Percentiles rank a stretch among this genome's conserved stretches.
phyloP scores from a whole-genome alignment of 2,113 vertebrate species.

The Myotis davidii region DNA sequence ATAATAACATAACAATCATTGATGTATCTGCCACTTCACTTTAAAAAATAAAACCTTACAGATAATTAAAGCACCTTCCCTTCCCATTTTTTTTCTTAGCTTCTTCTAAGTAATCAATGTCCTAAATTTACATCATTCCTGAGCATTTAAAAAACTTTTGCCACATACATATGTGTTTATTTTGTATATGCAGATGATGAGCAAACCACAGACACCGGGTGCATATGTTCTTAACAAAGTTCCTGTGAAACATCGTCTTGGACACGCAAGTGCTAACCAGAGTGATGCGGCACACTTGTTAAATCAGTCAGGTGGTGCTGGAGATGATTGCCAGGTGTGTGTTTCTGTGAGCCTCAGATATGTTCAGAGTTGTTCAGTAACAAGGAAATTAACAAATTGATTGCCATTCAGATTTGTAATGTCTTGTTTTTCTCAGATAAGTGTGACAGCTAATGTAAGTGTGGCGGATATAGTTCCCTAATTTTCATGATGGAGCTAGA shows the following conservation, averaged over 20 bases:
- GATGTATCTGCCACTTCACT: not conserved
- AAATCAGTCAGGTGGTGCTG: conserved; percentile 82
- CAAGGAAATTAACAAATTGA: conserved; percentile 30
- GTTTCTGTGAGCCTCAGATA: not conserved
- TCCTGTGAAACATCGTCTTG: conserved; percentile 90
- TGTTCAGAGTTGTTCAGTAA: not conserved
- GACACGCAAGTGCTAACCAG: conserved; percentile 82
- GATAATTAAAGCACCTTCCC: not conserved
- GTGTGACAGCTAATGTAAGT: not conserved
- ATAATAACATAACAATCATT: not conserved
- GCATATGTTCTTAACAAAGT: conserved; percentile 96
- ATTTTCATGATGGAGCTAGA: not conserved
- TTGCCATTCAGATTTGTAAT: conserved; percentile 18
- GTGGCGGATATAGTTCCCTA: not conserved
- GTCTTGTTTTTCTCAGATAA: not conserved
- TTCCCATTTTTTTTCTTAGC: not conserved
- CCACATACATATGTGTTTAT: not conserved
- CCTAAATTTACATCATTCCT: conserved; percentile 11
- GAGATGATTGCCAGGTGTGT: conserved; percentile 87
- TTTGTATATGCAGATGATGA: conserved; percentile 86
- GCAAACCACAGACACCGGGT: conserved; percentile 90
- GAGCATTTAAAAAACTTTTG: not conserved
- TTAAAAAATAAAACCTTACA: conserved; percentile 39
- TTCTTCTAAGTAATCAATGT: not conserved
- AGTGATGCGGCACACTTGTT: conserved; percentile 83